phyloP scores from a whole-genome alignment of 2,113 vertebrate species.

The Tyrannus savana region DNA sequence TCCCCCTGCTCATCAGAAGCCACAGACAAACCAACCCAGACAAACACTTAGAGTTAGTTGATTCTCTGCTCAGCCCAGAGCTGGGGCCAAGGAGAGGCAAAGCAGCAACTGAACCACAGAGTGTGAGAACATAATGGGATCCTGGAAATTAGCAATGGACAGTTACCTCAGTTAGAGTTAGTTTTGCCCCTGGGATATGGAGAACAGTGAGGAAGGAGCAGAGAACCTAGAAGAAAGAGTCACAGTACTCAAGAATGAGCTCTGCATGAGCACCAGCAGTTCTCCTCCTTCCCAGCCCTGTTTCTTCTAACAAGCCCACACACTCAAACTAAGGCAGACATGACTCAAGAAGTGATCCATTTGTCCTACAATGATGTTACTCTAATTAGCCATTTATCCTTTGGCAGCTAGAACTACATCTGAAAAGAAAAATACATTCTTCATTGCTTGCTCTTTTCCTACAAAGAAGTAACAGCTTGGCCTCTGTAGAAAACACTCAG shows the following conservation, averaged over 20 bases:
- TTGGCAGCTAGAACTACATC: background rate
- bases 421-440: background rate
- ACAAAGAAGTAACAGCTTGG: background rate
- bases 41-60: background rate
- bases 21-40: background rate
- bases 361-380: background rate
- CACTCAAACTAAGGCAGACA: background rate
- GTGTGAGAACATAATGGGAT: fast-evolving
- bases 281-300: background rate
- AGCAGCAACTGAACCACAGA: background rate
- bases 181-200: background rate
- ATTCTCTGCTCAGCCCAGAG: background rate
- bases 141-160: background rate
- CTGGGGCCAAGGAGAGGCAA: background rate
- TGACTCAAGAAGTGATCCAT: background rate
- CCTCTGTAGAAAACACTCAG: background rate
- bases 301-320: background rate
- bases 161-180: background rate
- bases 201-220: background rate
- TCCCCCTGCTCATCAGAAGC: background rate
- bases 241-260: background rate
- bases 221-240: background rate
- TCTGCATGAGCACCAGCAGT: background rate
- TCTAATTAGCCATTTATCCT: background rate
- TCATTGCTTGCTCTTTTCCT: background rate